Evolutionary conservation across 2,888 invertebrate genomes (phyloP).

Genomic region (Stomorhina lunata): DNA sequence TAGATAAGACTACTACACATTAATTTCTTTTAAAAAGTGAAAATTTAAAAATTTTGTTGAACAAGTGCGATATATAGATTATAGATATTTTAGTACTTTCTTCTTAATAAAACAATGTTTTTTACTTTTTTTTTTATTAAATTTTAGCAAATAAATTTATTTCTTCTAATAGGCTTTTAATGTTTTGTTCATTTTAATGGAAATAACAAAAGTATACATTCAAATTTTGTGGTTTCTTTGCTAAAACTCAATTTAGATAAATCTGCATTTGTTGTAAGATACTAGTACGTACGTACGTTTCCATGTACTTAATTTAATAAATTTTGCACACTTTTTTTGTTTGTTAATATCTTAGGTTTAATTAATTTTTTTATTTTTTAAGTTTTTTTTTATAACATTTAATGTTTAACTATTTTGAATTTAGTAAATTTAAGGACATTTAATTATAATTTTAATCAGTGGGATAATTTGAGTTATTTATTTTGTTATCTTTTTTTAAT

Average conservation of each 20-base stretch:
- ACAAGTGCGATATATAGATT: too few species aligned
- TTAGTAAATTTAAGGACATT: conserved; percentile 52
- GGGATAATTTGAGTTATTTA: conserved; percentile 58
- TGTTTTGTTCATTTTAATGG: conserved; percentile 9
- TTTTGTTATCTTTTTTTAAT: conserved; percentile 7
- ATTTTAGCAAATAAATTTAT: conserved; percentile 53
- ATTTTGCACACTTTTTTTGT: conserved; percentile 32
- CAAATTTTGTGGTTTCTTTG: conserved; percentile 19
- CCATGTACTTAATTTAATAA: background rate
- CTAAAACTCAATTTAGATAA: conserved; percentile 45
- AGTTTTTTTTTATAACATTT: conserved; percentile 39
- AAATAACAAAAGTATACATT: conserved; percentile 54
- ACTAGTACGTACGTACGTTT: background rate
- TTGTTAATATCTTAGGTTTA: conserved; percentile 30
- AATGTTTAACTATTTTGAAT: conserved; percentile 40
- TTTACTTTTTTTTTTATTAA: conserved; percentile 28
- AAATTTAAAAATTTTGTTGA: too few species aligned
- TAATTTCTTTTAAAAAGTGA: too few species aligned
- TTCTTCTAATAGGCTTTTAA: conserved; percentile 51
- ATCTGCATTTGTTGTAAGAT: too few species aligned
- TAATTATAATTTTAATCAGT: conserved; percentile 61
- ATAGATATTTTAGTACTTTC: background rate
- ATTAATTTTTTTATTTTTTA: background rate
- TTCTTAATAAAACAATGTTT: background rate
- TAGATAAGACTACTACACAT: too few species aligned